These are phyloP conservation scores for Tenthredo distinguenda DNA, from an alignment of 2,888 invertebrate species.

Conservation along the genomic window DNA sequence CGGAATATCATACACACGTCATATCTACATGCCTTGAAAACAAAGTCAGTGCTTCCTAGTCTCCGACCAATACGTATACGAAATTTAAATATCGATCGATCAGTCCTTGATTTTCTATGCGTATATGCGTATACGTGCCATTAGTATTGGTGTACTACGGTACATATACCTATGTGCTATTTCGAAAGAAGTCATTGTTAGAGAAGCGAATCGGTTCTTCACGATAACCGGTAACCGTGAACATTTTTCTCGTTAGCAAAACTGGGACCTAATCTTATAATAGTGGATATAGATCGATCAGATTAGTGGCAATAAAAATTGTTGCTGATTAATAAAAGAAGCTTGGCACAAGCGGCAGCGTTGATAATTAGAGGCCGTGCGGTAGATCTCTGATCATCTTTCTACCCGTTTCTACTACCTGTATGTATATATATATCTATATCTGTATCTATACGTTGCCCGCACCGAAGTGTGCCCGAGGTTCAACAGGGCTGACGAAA, in stretches of 20 bases:
- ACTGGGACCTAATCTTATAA: background rate
- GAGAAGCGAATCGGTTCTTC: background rate
- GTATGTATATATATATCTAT: background rate
- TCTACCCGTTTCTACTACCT: background rate
- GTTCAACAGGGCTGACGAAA: slow-evolving; percentile 44
- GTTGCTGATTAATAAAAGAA: slow-evolving; percentile 42
- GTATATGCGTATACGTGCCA: background rate
- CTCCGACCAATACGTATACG: background rate
- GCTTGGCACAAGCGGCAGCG: slow-evolving; percentile 45
- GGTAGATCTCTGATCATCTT: slow-evolving; percentile 51
- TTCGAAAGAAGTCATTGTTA: background rate
- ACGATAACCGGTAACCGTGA: background rate
- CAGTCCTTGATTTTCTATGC: background rate
- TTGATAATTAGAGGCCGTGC: slow-evolving; percentile 49
- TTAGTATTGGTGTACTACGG: background rate
- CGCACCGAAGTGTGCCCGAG: slow-evolving; percentile 45
- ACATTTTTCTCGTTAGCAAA: slow-evolving; percentile 22
- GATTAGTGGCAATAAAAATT: slow-evolving; percentile 22
- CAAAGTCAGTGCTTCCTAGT: slow-evolving; percentile 7
- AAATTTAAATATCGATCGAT: background rate
- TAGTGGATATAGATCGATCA: slow-evolving; percentile 28
- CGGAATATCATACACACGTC: slow-evolving; percentile 1
- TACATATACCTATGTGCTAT: background rate
- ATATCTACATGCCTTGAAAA: slow-evolving; percentile 12
- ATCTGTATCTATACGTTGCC: background rate